Base-by-base conservation (phyloP, 2,113 vertebrate species). In the Thomomys bottae region DNA sequence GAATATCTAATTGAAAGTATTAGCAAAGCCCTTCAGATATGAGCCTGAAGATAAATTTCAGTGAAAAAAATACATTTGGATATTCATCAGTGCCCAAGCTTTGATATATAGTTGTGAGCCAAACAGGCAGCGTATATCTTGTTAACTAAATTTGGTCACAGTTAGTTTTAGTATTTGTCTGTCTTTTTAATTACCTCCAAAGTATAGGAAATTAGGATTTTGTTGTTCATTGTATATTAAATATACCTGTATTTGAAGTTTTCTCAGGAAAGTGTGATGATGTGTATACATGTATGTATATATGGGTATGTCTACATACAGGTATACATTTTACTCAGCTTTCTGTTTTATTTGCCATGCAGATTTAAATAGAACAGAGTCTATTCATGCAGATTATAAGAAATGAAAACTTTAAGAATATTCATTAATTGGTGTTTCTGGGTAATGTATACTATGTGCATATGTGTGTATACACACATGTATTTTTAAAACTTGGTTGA, bases 171-270 rank as follows among this genome's bases (percentile, higher is more conserved):
- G 38, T 77, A 61, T 93, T 57, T 63, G 49, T 88, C 61, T 86
- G 45, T 59, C 24, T 61, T 87, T 66, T 84, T 14, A 23, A 61
- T 91, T 88, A 79, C 64, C 30, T 88, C 21, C 49, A 87, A 57
- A n/a, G 42, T 40, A 11, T 11, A 91, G 45, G 57, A 86, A 88
- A 90, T 87, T 28, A 93, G n/a, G 70, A 93, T 78, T 87, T 87
- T 70, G 59, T 87, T 87, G 70, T 92, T 90, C 38, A 86, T 14
- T 90, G 59, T 89, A 26, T 94, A 79, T 83, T 91, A 92, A 70
- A 73, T 88, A 83, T 64, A 67, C 36, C n/a, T 90, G 45, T 81
- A 87, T 94, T 91, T 90, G 89, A 89, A 73, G 59, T 71, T 95
- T 94, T 93, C 91, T 90, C n/a, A 89, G 40, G 23, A 91, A 83